Conservation (phyloP, 2,888 invertebrate species). For the Lucinisca nassula region DNA sequence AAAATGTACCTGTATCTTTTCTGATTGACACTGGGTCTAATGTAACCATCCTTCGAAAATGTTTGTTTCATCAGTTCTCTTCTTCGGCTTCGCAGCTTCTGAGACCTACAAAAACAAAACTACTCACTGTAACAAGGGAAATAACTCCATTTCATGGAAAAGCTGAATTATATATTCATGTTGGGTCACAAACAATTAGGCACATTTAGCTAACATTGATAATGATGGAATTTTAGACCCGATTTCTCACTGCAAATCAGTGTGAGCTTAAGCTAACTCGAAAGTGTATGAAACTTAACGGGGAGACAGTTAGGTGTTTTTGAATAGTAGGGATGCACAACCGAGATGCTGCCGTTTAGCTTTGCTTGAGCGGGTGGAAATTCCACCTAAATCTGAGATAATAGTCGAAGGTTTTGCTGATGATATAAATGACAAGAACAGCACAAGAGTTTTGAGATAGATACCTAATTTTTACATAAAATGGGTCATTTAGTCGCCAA, state of each 20-base stretch:
- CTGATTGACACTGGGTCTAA: neutral
- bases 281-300: neutral
- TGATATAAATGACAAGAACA: neutral
- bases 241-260: neutral
- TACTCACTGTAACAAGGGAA: neutral
- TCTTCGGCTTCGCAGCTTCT: neutral
- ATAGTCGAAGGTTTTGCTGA: too few species aligned
- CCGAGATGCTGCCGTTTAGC: neutral
- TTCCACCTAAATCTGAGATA: too few species aligned
- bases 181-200: neutral
- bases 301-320: neutral
- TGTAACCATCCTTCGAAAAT: neutral
- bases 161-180: neutral
- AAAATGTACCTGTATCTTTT: neutral
- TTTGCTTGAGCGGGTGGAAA: neutral
- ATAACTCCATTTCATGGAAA: neutral
- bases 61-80: neutral
- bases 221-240: neutral
- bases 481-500: constrained; percentile 22
- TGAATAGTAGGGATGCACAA: neutral
- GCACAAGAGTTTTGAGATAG: neutral
- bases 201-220: neutral
- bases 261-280: neutral
- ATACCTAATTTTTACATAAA: constrained; percentile 4
- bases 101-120: neutral